phyloP scores from a whole-genome alignment of 2,888 invertebrate species.

The Calameuta filiformis region DNA sequence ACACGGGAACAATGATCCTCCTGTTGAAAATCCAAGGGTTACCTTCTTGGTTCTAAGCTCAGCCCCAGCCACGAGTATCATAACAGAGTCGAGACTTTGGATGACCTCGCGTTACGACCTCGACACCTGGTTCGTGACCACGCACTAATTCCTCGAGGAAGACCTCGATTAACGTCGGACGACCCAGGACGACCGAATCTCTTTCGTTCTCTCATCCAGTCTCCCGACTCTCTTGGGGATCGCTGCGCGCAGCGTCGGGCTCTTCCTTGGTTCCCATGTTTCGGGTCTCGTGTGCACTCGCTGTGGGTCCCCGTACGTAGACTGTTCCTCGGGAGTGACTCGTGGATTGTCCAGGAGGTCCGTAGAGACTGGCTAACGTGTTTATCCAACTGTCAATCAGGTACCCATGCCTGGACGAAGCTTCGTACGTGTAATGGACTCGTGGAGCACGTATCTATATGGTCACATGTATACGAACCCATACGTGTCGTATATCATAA shows the following conservation, averaged over 20 bases:
- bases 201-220: not conserved
- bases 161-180: not conserved
- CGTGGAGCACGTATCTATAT: not conserved
- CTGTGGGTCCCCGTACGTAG: not conserved
- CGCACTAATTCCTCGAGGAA: not conserved
- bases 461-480: not conserved
- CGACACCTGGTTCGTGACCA: not conserved
- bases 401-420: slow-evolving; percentile 17
- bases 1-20: slow-evolving; percentile 19
- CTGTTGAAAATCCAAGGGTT: slow-evolving; percentile 16
- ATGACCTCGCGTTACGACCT: not conserved
- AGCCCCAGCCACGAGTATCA: not conserved
- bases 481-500: slow-evolving; percentile 35
- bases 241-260: not conserved
- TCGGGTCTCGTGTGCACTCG: not conserved
- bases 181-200: not conserved
- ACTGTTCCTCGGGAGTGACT: slow-evolving; percentile 30
- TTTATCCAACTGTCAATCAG: slow-evolving; percentile 60
- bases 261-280: not conserved
- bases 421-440: not conserved
- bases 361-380: slow-evolving; percentile 45
- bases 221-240: not conserved
- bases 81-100: not conserved
- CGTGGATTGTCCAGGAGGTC: slow-evolving; percentile 34
- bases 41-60: not conserved